These are phyloP conservation scores for Macrotrachela quadricornifera DNA, from an alignment of 1,140 invertebrate genomes.

Conservation along the genomic window DNA sequence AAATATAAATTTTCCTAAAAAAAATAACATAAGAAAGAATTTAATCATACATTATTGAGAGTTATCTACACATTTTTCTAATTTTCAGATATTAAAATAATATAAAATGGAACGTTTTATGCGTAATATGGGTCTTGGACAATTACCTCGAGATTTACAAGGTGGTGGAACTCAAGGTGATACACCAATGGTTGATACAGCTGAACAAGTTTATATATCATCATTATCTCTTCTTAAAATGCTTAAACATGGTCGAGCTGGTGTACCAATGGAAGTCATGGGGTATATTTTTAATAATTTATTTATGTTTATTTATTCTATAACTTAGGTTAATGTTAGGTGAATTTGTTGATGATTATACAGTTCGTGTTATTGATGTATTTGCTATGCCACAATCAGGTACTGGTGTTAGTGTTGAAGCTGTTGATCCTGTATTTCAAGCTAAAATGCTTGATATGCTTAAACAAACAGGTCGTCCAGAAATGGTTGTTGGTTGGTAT, in stretches of 20 bases:
- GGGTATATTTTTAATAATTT: slow-evolving; percentile 32
- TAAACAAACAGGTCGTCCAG: slow-evolving; percentile 84
- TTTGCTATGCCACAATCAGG: slow-evolving; percentile 99
- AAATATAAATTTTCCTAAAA: too few relatives aligned
- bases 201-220: slow-evolving; percentile 90
- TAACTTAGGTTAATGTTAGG: slow-evolving; percentile 60
- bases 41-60: too few relatives aligned
- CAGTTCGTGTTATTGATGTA: slow-evolving; percentile 94
- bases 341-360: slow-evolving; percentile 99
- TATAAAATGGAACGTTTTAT: too few relatives aligned
- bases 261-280: slow-evolving; percentile 99
- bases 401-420: slow-evolving; percentile 92
- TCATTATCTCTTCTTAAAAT: slow-evolving; percentile 80
- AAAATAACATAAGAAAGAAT: too few relatives aligned
- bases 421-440: slow-evolving; percentile 98
- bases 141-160: not conserved
- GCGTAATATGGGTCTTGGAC: too few relatives aligned
- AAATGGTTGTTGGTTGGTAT: slow-evolving; percentile 99
- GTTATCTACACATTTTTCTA: too few relatives aligned
- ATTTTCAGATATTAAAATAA: too few relatives aligned
- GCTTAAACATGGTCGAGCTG: slow-evolving; percentile 95
- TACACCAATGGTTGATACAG: slow-evolving; percentile 47
- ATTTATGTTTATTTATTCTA: too few relatives aligned
- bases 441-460: slow-evolving; percentile 99
- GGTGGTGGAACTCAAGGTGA: not conserved